Base-by-base conservation (phyloP, 2,888 invertebrate genomes). In the Linnaemya vulpina region DNA sequence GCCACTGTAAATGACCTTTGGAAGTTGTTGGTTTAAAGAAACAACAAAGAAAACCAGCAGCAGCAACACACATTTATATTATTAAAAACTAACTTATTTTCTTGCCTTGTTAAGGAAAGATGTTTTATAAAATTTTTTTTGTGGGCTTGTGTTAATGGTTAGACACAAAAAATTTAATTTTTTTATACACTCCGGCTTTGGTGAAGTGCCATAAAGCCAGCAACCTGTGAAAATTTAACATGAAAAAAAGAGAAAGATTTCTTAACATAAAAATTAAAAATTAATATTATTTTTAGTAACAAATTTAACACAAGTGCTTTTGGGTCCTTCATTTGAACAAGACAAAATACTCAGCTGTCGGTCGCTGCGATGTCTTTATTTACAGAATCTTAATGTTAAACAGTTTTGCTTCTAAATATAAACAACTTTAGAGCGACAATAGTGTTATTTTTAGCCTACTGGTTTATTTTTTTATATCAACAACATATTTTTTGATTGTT, bases 1-100 rank as follows among this genome's bases (percentile, higher is more conserved):
- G 80, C 77, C 77, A 74, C 77, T 84, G 81, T 70, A 67, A 53
- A 58, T 84, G 84, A 81, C 77, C 81, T 84, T 77, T 81, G 73
- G 49, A 65, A 78, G 55, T 35, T 58, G 76, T 70, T 80, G 67
- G 30, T 74, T 43, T 76, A 76, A 58, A 65, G 49, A 67, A 77
- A 77, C 63, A 71, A 58, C 55, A 46, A 49, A 62, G 35, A 46
- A 43, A 2, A 60, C 20, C 13, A 53, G 11, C 30, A 30, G 35
- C 35, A 73, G 46, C 71, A 73, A 10, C 71, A 63, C n/a, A 46
- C 8, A 49, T 35, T 55, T 49, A 25, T 80, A 60, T 80, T 53
- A 51, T 30, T 62, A 55, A 17, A 22, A 20, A 53, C n/a, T n/a
- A 35, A n/a, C 25, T 25, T 53, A 60, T 67, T 46, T 63, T 40